phyloP scores from a whole-genome alignment of 2,797 vertebrate species.

The Geotrypetes seraphini region DNA sequence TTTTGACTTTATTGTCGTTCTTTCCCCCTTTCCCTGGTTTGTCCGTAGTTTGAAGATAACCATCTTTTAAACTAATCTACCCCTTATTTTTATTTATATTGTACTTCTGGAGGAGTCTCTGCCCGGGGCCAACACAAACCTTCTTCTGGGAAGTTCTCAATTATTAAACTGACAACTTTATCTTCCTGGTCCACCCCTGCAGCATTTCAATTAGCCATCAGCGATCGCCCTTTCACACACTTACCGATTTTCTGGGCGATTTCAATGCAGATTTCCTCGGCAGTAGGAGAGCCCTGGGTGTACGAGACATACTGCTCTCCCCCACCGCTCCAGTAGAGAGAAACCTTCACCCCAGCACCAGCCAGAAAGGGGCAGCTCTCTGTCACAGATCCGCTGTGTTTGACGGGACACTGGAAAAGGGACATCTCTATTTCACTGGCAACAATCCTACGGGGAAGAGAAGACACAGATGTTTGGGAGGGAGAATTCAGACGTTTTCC shows the following conservation, averaged over 20 bases:
- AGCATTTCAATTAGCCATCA: neutral
- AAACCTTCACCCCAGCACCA: slow-evolving; percentile 50
- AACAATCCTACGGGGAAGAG: no score
- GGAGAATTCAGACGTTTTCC: no score
- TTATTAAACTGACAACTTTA: no score
- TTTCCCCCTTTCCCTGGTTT: no score
- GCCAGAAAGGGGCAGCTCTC: slow-evolving; percentile 23
- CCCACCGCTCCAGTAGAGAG: slow-evolving; percentile 66
- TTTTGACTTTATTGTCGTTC: no score
- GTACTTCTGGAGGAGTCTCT: no score
- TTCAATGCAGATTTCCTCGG: slow-evolving; percentile 71
- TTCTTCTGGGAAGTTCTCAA: no score
- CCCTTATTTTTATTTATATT: no score
- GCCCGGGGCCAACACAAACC: no score
- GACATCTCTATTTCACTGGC: slow-evolving; percentile 56
- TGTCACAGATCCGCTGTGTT: slow-evolving; percentile 7
- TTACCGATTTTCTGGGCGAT: slow-evolving; percentile 68
- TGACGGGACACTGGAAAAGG: slow-evolving; percentile 29
- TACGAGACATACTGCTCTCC: slow-evolving; percentile 58
- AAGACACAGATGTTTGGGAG: no score
- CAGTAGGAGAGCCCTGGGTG: slow-evolving; percentile 42
- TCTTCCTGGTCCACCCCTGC: neutral
- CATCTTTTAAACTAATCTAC: no score
- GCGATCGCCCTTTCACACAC: rapidly evolving
- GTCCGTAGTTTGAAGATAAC: no score